Conservation (phyloP, 2,113 vertebrate genomes). For the Gobio gobio region DNA sequence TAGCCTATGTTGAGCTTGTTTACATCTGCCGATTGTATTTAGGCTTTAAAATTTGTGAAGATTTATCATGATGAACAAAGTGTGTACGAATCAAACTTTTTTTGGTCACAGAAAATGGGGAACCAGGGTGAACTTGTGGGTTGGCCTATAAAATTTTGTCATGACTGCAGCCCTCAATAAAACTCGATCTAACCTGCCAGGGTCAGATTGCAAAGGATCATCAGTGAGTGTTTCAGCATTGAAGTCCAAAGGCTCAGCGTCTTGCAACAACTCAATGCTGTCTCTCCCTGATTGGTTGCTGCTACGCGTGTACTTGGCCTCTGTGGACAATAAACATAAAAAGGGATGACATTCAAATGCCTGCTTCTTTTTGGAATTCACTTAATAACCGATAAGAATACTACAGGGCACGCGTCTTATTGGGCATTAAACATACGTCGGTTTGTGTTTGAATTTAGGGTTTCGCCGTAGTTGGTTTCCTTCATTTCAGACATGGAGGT, state of each 20-base stretch:
- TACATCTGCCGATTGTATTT: background rate
- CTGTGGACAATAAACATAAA: slow-evolving; percentile 34
- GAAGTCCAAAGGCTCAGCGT: slow-evolving; percentile 93
- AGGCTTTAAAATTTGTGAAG: background rate
- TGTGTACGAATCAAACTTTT: background rate
- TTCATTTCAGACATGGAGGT: slow-evolving; percentile 85
- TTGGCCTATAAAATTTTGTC: background rate
- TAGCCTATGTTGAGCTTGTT: background rate
- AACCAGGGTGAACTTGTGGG: background rate
- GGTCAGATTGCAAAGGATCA: slow-evolving; percentile 82
- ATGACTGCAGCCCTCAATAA: background rate
- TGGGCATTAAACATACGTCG: slow-evolving; percentile 34
- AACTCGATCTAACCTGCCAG: slow-evolving; percentile 79
- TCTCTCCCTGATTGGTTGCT: slow-evolving; percentile 85
- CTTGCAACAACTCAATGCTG: slow-evolving; percentile 91
- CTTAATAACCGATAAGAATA: background rate
- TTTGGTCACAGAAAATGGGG: background rate
- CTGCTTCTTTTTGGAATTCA: background rate
- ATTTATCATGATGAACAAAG: background rate
- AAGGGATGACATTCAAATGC: background rate
- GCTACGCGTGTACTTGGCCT: slow-evolving; percentile 86
- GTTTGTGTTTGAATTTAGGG: slow-evolving; percentile 59
- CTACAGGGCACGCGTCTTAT: background rate
- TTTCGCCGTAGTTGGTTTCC: slow-evolving; percentile 88
- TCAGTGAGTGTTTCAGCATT: slow-evolving; percentile 86